Conservation (phyloP, 2,113 vertebrate species). For the Circaetus gallicus region DNA sequence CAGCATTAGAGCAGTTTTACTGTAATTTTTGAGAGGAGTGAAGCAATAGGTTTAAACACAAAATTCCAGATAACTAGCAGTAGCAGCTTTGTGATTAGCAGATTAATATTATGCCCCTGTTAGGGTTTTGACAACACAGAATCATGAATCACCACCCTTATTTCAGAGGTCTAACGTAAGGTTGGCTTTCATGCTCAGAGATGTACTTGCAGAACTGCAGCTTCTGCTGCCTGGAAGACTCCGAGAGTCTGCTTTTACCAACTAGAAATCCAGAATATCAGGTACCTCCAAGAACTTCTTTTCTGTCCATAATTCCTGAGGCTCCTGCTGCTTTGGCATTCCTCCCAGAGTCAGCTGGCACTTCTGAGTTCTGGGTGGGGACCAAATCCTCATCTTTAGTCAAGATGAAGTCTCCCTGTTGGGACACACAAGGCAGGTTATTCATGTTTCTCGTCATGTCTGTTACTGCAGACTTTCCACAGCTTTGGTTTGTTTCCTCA, state of each 20-base stretch:
- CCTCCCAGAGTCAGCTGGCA: not conserved
- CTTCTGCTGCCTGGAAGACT: not conserved
- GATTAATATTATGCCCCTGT: not conserved
- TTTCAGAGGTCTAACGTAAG: not conserved
- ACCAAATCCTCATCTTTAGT: constrained; percentile 21
- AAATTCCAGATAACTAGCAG: not conserved
- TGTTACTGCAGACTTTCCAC: not conserved
- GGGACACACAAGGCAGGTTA: constrained; percentile 4
- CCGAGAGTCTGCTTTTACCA: not conserved
- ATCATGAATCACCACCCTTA: not conserved
- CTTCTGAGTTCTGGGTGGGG: not conserved
- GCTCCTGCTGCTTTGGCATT: constrained; percentile 65
- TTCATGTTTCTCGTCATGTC: not conserved
- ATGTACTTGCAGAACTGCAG: not conserved
- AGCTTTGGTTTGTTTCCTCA: not conserved
- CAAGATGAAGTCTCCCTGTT: constrained; percentile 73
- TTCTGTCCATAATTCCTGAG: constrained; percentile 74
- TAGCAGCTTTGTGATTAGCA: not conserved
- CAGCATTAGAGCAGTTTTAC: not conserved
- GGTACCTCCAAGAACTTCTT: constrained; percentile 82
- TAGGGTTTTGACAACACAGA: not conserved
- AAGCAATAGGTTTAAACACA: not conserved
- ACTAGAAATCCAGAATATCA: constrained; percentile 8
- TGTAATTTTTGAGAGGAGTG: not conserved
- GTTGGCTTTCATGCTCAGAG: not conserved